Percentiles rank a stretch among this genome's conserved stretches.
These are phyloP conservation scores for Sterrhoptilus dennistouni DNA, from an alignment of 2,113 vertebrate species.

Conservation along the genomic window DNA sequence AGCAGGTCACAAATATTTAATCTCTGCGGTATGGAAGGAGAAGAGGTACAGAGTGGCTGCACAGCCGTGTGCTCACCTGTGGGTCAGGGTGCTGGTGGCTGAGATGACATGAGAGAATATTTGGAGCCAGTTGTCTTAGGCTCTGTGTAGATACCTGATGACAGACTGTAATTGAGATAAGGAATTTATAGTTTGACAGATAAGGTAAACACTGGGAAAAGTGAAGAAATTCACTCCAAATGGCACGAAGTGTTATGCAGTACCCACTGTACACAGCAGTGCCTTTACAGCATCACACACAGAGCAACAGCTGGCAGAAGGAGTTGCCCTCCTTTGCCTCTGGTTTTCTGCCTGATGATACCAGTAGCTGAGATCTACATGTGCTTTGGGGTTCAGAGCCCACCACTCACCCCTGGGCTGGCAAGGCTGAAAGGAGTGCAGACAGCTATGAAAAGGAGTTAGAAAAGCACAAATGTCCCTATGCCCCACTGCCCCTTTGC, in stretches of 20 bases:
- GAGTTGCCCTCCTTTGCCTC: background rate
- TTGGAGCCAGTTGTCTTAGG: background rate
- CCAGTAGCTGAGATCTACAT: accelerated
- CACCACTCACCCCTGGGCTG: background rate
- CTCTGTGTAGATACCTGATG: background rate
- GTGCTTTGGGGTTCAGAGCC: background rate
- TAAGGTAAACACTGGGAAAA: background rate
- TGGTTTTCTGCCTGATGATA: background rate
- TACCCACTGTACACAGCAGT: accelerated
- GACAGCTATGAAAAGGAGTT: background rate
- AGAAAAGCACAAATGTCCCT: background rate
- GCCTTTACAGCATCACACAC: background rate
- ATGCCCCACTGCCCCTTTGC: background rate
- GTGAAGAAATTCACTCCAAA: background rate
- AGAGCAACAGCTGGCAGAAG: accelerated
- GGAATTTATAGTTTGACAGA: background rate
- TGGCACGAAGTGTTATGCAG: accelerated
- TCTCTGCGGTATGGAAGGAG: accelerated
- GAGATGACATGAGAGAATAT: background rate
- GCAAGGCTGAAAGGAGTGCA: background rate
- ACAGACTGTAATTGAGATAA: background rate
- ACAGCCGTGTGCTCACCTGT: background rate
- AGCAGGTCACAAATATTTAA: background rate
- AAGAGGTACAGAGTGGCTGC: background rate
- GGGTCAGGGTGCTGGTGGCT: background rate